Percentiles rank a stretch among this genome's conserved stretches.
These are phyloP conservation scores for Cosmia pyralina DNA, from an alignment of 2,888 invertebrate genomes.

Conservation along the genomic window DNA sequence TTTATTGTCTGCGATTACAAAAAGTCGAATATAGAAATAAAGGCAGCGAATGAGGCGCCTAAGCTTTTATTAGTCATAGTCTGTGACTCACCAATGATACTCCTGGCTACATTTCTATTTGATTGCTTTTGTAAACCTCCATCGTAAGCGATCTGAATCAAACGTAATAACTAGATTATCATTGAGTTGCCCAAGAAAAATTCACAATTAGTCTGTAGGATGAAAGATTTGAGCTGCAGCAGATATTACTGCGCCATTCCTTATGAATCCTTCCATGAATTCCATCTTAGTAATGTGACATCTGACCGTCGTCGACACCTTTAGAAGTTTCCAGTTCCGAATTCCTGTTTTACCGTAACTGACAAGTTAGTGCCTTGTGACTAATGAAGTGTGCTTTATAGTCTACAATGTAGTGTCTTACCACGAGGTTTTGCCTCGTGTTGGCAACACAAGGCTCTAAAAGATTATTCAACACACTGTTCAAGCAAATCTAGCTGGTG, in stretches of 20 bases:
- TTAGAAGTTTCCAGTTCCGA: conserved; percentile 34
- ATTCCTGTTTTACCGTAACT: conserved; percentile 56
- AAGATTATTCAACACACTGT: not conserved
- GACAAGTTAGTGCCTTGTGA: conserved; percentile 7
- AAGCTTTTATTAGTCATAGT: conserved; percentile 52
- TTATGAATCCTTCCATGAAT: not conserved
- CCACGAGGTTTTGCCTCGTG: conserved; percentile 12
- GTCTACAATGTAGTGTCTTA: conserved; percentile 11
- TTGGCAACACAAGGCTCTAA: not conserved
- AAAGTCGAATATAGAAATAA: conserved; percentile 43
- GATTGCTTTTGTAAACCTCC: conserved; percentile 32
- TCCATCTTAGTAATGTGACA: not conserved
- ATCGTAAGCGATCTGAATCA: conserved; percentile 16
- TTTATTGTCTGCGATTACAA: conserved; percentile 30
- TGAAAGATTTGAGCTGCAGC: not conserved
- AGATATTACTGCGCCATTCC: conserved; percentile 2
- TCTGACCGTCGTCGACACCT: conserved; percentile 5
- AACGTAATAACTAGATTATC: conserved; percentile 5
- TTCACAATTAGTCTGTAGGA: not conserved
- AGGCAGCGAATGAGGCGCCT: conserved; percentile 38
- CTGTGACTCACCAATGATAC: conserved; percentile 48
- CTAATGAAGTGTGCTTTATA: conserved; percentile 37
- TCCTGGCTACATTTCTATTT: conserved; percentile 51
- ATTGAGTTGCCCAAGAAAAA: not conserved
- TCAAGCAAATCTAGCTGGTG: not conserved